Base-by-base conservation (phyloP, 2,888 invertebrate genomes). In the Andrena minutula region DNA sequence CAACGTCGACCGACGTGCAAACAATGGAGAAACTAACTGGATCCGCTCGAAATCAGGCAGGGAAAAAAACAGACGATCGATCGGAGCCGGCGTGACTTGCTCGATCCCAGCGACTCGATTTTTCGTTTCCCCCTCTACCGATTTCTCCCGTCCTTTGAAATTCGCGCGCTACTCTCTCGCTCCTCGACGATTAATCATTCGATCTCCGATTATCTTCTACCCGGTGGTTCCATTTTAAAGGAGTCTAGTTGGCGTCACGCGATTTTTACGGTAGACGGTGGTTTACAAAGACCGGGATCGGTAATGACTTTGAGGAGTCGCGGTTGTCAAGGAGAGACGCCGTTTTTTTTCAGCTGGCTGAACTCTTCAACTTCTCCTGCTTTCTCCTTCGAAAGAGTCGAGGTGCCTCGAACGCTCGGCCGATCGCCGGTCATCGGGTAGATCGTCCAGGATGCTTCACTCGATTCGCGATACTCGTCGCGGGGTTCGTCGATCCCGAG, bases 301-400 rank as follows among this genome's bases (percentile, higher is more conserved):
- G 10, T 56, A 2, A 6, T 28, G 35, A 61, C 23, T 41, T 8
- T 7, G 12, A 20, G 12, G 41, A 53, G 49, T n/a, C 41, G 51
- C 16, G 16, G 41, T 12, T 41, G 68, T 60, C 63, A 49, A 63
- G 12, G 3, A 23, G 61, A 49, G 20, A 16, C 63, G 47, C 2
- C 3, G 10, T 32, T 64, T 60, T 72, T 72, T 47, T 72, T 69
- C 53, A 70, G 66, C 47, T 30, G 51, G 41, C 32, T 49, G 71
- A 68, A 71, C 56, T 68, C 41, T 71, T 71, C 61, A 66, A 58
- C 76, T 72, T 69, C 77, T 70, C 63, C 83, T 79, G 87, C 88
- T 87, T 87, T 87, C 87, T 87, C 87, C 86, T 83, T 79, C 83
- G 72, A 74, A 81, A 83, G 78, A 41, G 60, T 64, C 56, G 71